These are phyloP conservation scores for Stigmatopora nigra DNA, from an alignment of 2,113 vertebrate genomes.

Conservation along the genomic window DNA sequence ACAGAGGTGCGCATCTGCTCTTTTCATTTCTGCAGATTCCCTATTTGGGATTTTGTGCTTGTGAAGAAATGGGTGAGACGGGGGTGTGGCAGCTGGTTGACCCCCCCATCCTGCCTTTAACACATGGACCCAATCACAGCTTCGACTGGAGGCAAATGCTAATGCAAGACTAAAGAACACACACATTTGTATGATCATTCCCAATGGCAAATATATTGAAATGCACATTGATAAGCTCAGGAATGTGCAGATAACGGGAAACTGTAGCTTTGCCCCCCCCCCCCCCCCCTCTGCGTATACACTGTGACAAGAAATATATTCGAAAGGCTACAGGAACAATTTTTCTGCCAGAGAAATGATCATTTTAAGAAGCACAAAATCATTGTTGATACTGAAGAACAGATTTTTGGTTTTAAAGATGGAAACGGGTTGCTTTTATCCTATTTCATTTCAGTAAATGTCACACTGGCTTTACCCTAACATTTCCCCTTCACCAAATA, in stretches of 20 bases:
- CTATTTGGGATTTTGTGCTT: slow-evolving; percentile 94
- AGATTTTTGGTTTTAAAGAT: slow-evolving; percentile 40
- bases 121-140: slow-evolving; percentile 94
- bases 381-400: slow-evolving; percentile 42
- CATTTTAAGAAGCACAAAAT: slow-evolving; percentile 61
- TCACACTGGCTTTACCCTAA: slow-evolving; percentile 36
- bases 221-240: slow-evolving; percentile 36
- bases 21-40: slow-evolving; percentile 77
- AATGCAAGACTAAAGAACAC: slow-evolving; percentile 76
- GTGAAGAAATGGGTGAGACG: slow-evolving; percentile 90
- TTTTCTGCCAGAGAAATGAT: slow-evolving; percentile 42
- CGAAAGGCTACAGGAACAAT: slow-evolving; percentile 35
- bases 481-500: slow-evolving; percentile 16
- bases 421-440: slow-evolving; percentile 20
- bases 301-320: slow-evolving; percentile 60
- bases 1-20: slow-evolving; percentile 23
- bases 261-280: slow-evolving; percentile 21
- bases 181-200: slow-evolving; percentile 11
- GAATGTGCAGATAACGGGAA: slow-evolving; percentile 28
- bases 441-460: slow-evolving; percentile 36
- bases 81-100: slow-evolving; percentile 96
- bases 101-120: slow-evolving; percentile 93
- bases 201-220: slow-evolving; percentile 36
- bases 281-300: slow-evolving; percentile 51
- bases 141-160: slow-evolving; percentile 98